Base-by-base conservation (phyloP, 2,888 invertebrate species). In the Dendrolimus houi region DNA sequence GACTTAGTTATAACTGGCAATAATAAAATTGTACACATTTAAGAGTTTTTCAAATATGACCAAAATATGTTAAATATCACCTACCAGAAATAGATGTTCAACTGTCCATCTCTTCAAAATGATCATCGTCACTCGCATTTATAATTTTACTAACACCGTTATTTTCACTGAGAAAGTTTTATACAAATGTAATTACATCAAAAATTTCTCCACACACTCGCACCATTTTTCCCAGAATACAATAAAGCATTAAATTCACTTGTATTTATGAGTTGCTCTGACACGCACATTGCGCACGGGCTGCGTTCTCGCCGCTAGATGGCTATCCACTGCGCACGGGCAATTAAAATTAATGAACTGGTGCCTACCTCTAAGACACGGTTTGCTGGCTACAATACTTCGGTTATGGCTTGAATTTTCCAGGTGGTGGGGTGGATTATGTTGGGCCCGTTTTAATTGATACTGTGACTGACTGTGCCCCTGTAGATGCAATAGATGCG, bases 261-360 rank as follows among this genome's bases (percentile, higher is more conserved):
- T 47, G 47, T 47, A 47, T 47, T 47, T 47, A 47, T 47, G 47
- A 47, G 47, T 47, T 3, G 47, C 12, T 47, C 47, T 47, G 47
- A 47, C 47, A 47, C 47, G 53, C 56, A 53, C 53, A 56, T 13
- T 53, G 41, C 61, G 59, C 64, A 64, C 61, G 59, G 59, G 60
- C 62, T 64, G 61, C 62, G 60, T 63, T 64, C 65, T 66, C 62
- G 61, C 63, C 67, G 61, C 64, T 63, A 70, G 71, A 70, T 69
- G 63, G 62, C 62, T 62, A 75, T 72, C 71, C 63, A 62, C 67
- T 64, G 64, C 68, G 72, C 74, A 72, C 69, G 70, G 69, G 77
- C 76, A 82, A 81, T 83, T 83, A 82, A 79, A 81, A 81, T 79
- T 79, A 83, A 84, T 79, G 77, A 81, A 79, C 72, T 69, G 64